Percentiles rank a stretch among this genome's conserved stretches.
Evolutionary conservation across 2,113 vertebrate species (phyloP).

Genomic region (Glareola pratincola): DNA sequence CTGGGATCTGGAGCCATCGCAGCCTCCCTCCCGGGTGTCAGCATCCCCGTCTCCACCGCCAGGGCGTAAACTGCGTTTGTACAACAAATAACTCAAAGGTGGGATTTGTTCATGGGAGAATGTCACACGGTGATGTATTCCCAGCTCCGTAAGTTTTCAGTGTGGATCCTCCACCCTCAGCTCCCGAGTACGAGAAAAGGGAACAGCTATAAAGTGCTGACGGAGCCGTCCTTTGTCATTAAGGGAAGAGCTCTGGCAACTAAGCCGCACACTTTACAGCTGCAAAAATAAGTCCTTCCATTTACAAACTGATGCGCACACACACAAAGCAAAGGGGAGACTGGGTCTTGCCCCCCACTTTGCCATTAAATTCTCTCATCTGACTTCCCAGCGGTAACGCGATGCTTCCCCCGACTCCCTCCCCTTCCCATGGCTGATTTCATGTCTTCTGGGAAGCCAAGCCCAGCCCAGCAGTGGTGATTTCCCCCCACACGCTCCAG

Average conservation of each 20-base stretch:
- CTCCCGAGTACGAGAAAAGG: rapidly evolving
- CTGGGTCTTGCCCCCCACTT: background rate
- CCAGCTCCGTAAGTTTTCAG: background rate
- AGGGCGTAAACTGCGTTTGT: background rate
- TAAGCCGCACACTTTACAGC: background rate
- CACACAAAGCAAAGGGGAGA: background rate
- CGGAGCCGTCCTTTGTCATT: background rate
- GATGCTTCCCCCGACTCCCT: background rate
- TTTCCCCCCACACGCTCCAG: background rate
- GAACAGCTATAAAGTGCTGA: background rate
- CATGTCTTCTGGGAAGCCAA: constrained; percentile 58
- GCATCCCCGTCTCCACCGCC: background rate
- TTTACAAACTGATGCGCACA: background rate
- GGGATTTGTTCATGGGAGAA: rapidly evolving
- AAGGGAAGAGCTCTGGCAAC: background rate
- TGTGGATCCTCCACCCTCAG: rapidly evolving
- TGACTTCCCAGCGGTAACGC: background rate
- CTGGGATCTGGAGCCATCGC: background rate
- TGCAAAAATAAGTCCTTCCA: background rate
- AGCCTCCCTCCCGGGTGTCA: background rate
- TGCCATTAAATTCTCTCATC: background rate
- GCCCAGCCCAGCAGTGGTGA: background rate
- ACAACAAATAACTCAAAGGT: background rate
- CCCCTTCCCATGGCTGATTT: background rate
- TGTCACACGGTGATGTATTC: rapidly evolving